Conservation (phyloP, 2,888 invertebrate genomes). For the Ectemnius lituratus region DNA sequence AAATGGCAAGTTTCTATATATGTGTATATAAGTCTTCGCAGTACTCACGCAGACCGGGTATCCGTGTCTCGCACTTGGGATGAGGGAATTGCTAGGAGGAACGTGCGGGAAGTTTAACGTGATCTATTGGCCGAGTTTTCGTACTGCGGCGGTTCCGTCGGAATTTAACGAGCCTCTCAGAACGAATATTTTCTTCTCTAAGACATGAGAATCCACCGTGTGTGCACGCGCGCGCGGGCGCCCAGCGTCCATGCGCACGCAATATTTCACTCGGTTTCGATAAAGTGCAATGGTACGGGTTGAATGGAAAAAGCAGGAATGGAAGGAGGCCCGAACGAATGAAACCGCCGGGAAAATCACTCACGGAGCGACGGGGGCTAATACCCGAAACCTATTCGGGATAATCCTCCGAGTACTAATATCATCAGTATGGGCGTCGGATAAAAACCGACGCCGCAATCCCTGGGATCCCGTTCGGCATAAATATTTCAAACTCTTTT, state of each 20-base stretch:
- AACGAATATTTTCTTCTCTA: conserved; percentile 58
- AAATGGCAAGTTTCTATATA: conserved; percentile 3
- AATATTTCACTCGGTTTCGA: too few species aligned
- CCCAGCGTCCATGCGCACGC: too few species aligned
- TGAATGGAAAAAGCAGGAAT: conserved; percentile 20
- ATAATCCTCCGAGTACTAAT: conserved; percentile 44
- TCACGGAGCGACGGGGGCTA: conserved; percentile 33
- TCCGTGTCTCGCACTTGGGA: conserved; percentile 36
- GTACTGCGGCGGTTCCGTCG: conserved; percentile 41
- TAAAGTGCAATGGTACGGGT: too few species aligned
- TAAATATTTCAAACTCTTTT: conserved; percentile 40
- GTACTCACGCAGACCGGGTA: conserved; percentile 39
- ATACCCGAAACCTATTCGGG: conserved; percentile 40
- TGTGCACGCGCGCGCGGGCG: too few species aligned
- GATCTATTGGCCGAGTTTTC: conserved; percentile 62
- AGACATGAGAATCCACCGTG: conserved; percentile 11
- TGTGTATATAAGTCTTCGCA: conserved; percentile 16
- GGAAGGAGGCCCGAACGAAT: conserved; percentile 1
- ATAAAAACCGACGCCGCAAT: conserved; percentile 35
- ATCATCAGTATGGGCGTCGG: conserved; percentile 40
- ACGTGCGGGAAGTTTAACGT: conserved; percentile 61
- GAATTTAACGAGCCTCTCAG: conserved; percentile 63
- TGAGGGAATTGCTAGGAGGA: conserved; percentile 52
- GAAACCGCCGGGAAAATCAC: conserved; percentile 27
- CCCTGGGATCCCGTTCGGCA: conserved; percentile 23